A percentile compares a stretch with the other conserved stretches of the same genome.
Conservation (phyloP, 2,113 vertebrate species). For the Garra rufa region DNA sequence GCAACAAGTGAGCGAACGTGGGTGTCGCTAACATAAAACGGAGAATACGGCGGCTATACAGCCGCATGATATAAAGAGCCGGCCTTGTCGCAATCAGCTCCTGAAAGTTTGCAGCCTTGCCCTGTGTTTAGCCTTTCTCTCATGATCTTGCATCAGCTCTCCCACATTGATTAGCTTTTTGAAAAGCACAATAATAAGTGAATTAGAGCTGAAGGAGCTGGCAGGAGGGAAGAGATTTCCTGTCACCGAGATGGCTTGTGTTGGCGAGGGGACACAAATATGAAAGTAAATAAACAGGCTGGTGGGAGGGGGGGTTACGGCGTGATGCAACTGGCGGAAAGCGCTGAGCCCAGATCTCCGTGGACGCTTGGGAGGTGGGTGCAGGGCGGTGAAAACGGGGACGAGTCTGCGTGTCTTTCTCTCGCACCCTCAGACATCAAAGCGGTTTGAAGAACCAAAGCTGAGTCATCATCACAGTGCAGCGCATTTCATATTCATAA, state of each 20-base stretch:
- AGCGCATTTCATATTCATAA: conserved; percentile 20
- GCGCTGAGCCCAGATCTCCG: conserved; percentile 41
- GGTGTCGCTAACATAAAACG: background rate
- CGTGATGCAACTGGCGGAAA: conserved; percentile 57
- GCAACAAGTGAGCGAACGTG: background rate
- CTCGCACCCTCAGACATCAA: conserved; percentile 46
- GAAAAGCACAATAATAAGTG: conserved; percentile 51
- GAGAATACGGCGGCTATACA: background rate
- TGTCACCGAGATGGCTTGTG: conserved; percentile 44
- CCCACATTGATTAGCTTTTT: conserved; percentile 46
- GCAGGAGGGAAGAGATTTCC: conserved; percentile 49
- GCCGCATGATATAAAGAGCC: background rate
- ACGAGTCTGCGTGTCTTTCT: conserved; percentile 1
- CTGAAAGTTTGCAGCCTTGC: conserved; percentile 32
- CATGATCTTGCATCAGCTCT: conserved; percentile 56
- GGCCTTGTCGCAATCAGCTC: background rate
- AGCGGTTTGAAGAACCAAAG: conserved; percentile 38
- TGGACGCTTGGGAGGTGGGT: conserved; percentile 9
- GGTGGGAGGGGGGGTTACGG: conserved; percentile 9
- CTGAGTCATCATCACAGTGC: conserved; percentile 44
- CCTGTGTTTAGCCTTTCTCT: conserved; percentile 23
- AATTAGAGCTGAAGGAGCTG: conserved; percentile 55
- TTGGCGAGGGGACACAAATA: conserved; percentile 50
- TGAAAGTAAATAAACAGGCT: conserved; percentile 51
- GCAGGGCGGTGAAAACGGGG: background rate